These are phyloP conservation scores for Schizotus pectinicornis DNA, from an alignment of 2,888 invertebrate genomes.

Conservation along the genomic window DNA sequence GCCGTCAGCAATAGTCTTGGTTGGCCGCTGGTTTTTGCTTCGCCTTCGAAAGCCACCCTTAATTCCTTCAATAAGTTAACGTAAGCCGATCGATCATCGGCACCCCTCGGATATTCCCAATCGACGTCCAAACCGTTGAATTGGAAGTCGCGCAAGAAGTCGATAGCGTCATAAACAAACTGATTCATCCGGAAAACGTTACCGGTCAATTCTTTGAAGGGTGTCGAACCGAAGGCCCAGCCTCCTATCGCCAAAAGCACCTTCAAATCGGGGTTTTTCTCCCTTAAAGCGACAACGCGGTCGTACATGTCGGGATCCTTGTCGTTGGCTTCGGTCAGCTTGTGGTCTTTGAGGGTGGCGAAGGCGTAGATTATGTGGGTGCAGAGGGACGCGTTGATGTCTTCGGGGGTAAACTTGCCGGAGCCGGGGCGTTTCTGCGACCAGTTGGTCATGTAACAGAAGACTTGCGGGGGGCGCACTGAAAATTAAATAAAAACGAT, in stretches of 20 bases:
- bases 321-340: constrained; percentile 78
- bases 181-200: constrained; percentile 94
- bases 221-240: constrained; percentile 95
- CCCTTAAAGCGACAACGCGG: constrained; percentile 81
- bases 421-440: constrained; percentile 88
- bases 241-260: constrained; percentile 89
- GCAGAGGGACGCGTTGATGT: constrained; percentile 87
- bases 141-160: constrained; percentile 87
- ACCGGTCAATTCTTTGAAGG: constrained; percentile 89
- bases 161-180: constrained; percentile 93
- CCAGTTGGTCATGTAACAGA: constrained; percentile 98
- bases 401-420: constrained; percentile 88
- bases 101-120: constrained; percentile 93
- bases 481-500: constrained; percentile 39
- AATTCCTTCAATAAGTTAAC: constrained; percentile 85
- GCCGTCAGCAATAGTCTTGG: constrained; percentile 73
- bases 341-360: constrained; percentile 86
- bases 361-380: constrained; percentile 96
- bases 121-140: constrained; percentile 93
- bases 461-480: constrained; percentile 86
- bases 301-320: constrained; percentile 88
- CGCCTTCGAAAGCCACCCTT: constrained; percentile 87
- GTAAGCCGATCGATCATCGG: constrained; percentile 84
- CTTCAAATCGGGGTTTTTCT: constrained; percentile 88
- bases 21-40: constrained; percentile 83